Evolutionary conservation across 2,113 vertebrate genomes (phyloP).

Genomic region (Felis catus): DNA sequence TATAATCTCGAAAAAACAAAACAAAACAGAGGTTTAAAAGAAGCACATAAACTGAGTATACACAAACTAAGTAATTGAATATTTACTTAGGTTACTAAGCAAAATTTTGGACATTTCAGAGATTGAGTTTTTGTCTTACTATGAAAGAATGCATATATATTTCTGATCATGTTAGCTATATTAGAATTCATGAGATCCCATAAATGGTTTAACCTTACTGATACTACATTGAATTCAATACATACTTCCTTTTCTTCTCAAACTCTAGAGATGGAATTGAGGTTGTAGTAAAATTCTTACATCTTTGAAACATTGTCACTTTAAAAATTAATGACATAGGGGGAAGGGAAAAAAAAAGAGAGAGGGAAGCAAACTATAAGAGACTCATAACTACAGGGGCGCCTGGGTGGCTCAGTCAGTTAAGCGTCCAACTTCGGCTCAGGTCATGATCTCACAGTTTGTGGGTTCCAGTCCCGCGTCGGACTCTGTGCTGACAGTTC

Average conservation of each 20-base stretch:
- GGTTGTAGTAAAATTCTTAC: neutral
- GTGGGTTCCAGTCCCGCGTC: too few relatives aligned
- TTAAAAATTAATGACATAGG: constrained; percentile 19
- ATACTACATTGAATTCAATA: neutral
- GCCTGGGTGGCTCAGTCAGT: too few relatives aligned
- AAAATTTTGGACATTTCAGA: neutral
- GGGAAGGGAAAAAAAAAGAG: too few relatives aligned
- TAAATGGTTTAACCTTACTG: neutral
- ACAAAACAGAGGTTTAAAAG: neutral
- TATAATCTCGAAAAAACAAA: neutral
- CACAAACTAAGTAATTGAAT: neutral
- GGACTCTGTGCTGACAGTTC: too few relatives aligned
- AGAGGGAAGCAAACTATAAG: too few relatives aligned
- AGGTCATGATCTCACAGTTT: too few relatives aligned
- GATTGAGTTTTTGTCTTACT: neutral
- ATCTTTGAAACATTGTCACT: constrained; percentile 29
- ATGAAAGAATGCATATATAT: neutral
- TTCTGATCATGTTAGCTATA: neutral
- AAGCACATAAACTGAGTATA: neutral
- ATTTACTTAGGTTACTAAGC: neutral
- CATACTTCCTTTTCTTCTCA: neutral
- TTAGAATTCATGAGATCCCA: constrained; percentile 2
- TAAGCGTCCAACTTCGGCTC: too few relatives aligned
- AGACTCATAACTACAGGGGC: too few relatives aligned
- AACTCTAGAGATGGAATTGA: neutral